A percentile compares a stretch with the other conserved stretches of the same genome.
phyloP scores from a whole-genome alignment of 2,797 vertebrate genomes.

The Corythornis leucogaster region DNA sequence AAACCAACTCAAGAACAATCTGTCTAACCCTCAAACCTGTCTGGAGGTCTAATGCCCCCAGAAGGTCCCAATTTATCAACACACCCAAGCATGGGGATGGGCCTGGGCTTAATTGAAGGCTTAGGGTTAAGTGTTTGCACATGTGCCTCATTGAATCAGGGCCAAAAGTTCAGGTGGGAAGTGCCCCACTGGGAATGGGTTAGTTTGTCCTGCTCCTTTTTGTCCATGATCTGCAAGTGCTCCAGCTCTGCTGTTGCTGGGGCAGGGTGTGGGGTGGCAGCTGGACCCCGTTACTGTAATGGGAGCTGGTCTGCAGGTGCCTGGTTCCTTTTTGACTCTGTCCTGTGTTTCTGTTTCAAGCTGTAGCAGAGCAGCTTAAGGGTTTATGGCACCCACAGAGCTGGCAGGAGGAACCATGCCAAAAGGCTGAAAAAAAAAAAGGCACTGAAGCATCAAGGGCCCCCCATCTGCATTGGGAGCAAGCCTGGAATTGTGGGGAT shows the following conservation, averaged over 20 bases:
- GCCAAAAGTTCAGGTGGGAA: neutral
- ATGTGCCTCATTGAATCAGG: neutral
- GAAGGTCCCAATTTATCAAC: neutral
- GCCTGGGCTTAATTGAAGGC: neutral
- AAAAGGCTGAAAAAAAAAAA: neutral
- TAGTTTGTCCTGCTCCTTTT: neutral
- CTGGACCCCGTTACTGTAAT: neutral
- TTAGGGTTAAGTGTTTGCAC: neutral
- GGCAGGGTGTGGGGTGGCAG: neutral
- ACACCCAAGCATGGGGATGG: neutral
- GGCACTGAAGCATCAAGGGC: neutral
- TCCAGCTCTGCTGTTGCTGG: neutral
- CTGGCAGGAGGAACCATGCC: neutral
- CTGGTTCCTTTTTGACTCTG: neutral
- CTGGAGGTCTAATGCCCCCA: no score
- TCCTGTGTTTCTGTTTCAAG: neutral
- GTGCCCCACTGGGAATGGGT: neutral
- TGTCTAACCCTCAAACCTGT: neutral
- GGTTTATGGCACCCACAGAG: neutral
- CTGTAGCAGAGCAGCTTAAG: neutral
- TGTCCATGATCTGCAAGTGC: neutral
- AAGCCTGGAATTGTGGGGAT: neutral
- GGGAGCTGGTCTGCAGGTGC: neutral
- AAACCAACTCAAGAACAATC: neutral
- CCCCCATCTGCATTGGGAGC: neutral